Conservation (phyloP, 2,888 invertebrate genomes). For the Heliconius cydno region DNA sequence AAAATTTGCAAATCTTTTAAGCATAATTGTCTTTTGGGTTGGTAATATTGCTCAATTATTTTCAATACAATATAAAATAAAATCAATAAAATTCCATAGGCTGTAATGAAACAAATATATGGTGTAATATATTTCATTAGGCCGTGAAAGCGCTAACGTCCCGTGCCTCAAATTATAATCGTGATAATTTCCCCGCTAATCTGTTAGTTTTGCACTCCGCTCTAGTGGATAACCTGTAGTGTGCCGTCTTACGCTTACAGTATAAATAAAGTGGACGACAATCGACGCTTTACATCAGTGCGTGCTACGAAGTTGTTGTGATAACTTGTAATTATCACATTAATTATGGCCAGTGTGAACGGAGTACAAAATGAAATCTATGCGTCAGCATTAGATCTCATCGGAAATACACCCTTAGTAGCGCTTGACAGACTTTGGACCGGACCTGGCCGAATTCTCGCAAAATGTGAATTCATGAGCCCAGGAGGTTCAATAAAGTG, state of each 20-base stretch:
- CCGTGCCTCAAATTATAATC: not conserved
- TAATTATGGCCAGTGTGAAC: constrained; percentile 48
- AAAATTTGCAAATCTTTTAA: not conserved
- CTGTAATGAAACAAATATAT: not conserved
- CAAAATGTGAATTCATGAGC: constrained; percentile 79
- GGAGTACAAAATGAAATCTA: constrained; percentile 68
- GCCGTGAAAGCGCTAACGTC: not conserved
- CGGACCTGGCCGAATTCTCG: constrained; percentile 74
- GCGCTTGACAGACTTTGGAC: constrained; percentile 72
- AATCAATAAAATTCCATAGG: not conserved
- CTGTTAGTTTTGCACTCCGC: constrained; percentile 21
- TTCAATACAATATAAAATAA: no score
- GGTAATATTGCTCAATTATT: no score
- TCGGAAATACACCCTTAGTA: constrained; percentile 76
- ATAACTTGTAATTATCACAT: constrained; percentile 42
- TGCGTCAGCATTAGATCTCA: constrained; percentile 73
- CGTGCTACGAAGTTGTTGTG: constrained; percentile 28
- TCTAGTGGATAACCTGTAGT: constrained; percentile 14
- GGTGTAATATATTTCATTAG: not conserved
- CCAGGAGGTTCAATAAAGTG: constrained; percentile 77
- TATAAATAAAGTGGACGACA: constrained; percentile 16
- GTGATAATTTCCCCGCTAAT: not conserved
- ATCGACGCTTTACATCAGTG: constrained; percentile 5
- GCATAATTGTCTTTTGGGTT: no score
- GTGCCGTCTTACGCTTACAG: constrained; percentile 12